Evolutionary conservation across 2,113 vertebrate genomes (phyloP), one percentile per base, ranked within the genome.

Genomic region (Pampusana beccarii): DNA sequence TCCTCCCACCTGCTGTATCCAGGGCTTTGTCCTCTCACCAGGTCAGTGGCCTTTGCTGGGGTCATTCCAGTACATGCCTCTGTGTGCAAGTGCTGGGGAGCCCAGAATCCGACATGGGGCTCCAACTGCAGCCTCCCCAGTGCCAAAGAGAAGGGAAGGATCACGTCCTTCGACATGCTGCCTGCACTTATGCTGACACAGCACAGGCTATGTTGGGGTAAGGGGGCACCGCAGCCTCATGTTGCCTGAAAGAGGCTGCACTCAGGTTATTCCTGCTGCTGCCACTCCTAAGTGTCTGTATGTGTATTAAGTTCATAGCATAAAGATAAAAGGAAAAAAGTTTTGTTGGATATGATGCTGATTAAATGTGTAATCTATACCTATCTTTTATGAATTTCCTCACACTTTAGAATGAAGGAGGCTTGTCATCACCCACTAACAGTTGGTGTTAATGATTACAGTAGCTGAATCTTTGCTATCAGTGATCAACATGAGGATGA

Each of bases 71-170:
- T n/a, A n/a, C 31, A 15, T 25, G 44, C 26, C 31, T 50, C 5
- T 44, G 21, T 48, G 19, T 42, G 29, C 10, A 23, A 33, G 20
- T 70, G 34, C 62, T 24, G 25, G 24, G 10, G 17, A 53, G 36
- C 20, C 50, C n/a, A 50, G n/a, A 79, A 31, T 4, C 18, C 24
- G 71, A 34, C 24, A 23, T 0, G 1, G 28, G 1, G 4, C 16
- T 62, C 23, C 46, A 61, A 21, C 16, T 40, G n/a, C 31, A 78
- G 34, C 42, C 16, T 34, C 26, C 17, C 13, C 29, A 34, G 16
- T 48, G n/a, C 25, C 33, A 44, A 40, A 20, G 5, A 46, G 25
- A 77, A 15, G 6, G 15, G 23, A 66, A 60, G 13, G 20, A 44
- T 51, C 5, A 1, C 20, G 44, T 16, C 48, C 34, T 61, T 42